Evolutionary conservation across 1,140 invertebrate species (phyloP), one percentile per base, ranked within the genome.

Genomic region (Sinella curviseta): DNA sequence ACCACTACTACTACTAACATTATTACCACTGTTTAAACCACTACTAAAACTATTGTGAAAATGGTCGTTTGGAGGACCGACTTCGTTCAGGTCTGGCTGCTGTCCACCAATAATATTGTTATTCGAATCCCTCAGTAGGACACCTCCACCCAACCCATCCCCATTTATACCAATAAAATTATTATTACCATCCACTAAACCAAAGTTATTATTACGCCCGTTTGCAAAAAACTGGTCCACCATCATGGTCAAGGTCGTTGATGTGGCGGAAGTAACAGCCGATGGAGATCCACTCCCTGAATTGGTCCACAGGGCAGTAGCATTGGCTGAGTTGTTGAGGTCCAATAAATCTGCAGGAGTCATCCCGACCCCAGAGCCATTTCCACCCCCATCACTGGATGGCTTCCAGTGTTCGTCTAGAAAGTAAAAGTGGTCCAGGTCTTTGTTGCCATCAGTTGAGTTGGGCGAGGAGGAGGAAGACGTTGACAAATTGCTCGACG

Each of bases 361-460:
- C 39, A 48, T 48, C 20, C 30, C 28, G 3, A 70, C 1, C 8
- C 65, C 28, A 12, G 30, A 1, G 26, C n/a, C n/a, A n/a, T n/a
- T n/a, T n/a, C n/a, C n/a, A 70, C 65, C 39, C 1, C 31, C 65
- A 36, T 36, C 20, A 14, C 77, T 77, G 14, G 14, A 39, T 17
- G 82, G 82, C 55, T 78, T 74, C 82, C 82, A 83, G 67, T 83
- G 80, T 34, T 83, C 78, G 3, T 83, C 82, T 31, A 81, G 80
- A 78, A 83, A 83, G 76, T 83, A 83, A 77, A 83, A 83, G 48
- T 83, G 78, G 24, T 70, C 65, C 31, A 70, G n/a, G 31, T 70
- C 65, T 33, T 70, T 70, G 24, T 70, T 70, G 2, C 28, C 65
- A 33, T 70, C 65, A 33, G 65, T 70, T 8, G 65, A 31, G 30